Conservation (phyloP, 2,888 invertebrate genomes). For the Clitarchus hookeri region DNA sequence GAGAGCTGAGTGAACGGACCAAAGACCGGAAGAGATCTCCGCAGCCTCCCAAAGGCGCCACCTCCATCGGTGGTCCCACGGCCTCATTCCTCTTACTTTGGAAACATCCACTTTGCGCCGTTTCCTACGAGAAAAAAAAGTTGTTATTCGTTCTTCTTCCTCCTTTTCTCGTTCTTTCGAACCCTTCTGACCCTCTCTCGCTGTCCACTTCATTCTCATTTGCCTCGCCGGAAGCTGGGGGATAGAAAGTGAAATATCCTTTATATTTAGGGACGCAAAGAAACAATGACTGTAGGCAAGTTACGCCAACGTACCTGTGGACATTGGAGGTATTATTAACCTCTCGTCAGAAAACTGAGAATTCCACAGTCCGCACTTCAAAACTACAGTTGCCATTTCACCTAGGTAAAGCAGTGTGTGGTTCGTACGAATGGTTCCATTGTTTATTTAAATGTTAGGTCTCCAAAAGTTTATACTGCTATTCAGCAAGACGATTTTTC, state of each 20-base stretch:
- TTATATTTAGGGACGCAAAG: not conserved
- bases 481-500: no score
- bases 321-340: no score
- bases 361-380: no score
- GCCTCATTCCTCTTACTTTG: conserved; percentile 7
- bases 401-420: no score
- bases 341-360: no score
- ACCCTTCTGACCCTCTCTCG: not conserved
- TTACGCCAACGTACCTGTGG: no score
- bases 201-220: conserved; percentile 14
- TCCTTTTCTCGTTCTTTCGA: not conserved
- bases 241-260: not conserved
- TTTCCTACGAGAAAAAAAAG: not conserved
- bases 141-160: not conserved
- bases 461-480: no score
- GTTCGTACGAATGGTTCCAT: no score
- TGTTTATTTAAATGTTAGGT: no score
- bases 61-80: not conserved
- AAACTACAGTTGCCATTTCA: no score
- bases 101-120: conserved; percentile 8
- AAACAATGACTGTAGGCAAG: not conserved
- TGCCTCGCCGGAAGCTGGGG: not conserved
- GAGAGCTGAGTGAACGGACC: not conserved
- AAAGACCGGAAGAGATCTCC: not conserved
- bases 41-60: not conserved